Evolutionary conservation across 2,113 vertebrate genomes (phyloP).

Genomic region (Myanophis thanlyinensis): DNA sequence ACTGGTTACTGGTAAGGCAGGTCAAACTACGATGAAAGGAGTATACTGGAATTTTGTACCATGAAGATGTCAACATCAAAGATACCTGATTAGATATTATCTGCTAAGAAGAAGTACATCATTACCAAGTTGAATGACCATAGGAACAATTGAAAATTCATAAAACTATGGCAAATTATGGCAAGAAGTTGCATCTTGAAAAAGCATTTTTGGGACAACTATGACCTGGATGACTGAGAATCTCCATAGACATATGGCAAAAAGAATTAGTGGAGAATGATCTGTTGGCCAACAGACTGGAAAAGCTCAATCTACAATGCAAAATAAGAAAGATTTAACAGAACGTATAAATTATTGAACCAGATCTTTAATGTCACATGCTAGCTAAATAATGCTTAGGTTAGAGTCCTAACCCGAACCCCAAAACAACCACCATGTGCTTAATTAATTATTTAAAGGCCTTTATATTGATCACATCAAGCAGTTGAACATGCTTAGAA

Average conservation of each 20-base stretch:
- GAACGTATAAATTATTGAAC: not conserved
- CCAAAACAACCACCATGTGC: not conserved
- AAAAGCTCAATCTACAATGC: not conserved
- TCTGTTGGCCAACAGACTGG: not conserved
- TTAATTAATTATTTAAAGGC: not conserved
- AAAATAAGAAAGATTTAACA: not conserved
- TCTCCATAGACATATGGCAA: not conserved
- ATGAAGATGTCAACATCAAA: not conserved
- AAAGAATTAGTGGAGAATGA: not conserved
- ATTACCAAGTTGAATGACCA: not conserved
- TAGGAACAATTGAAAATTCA: not conserved
- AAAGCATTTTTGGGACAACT: no score
- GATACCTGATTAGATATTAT: not conserved
- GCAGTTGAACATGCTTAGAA: not conserved
- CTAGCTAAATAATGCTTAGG: not conserved
- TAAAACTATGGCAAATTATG: not conserved
- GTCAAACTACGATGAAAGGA: not conserved
- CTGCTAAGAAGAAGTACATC: not conserved
- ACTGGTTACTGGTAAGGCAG: not conserved
- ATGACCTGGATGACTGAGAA: no score
- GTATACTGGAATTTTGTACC: not conserved
- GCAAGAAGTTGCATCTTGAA: not conserved
- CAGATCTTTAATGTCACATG: not conserved
- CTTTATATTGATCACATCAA: not conserved
- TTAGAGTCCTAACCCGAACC: not conserved